These are phyloP conservation scores for Tribolium castaneum DNA, from an alignment of 1,140 invertebrate genomes.

Conservation along the genomic window DNA sequence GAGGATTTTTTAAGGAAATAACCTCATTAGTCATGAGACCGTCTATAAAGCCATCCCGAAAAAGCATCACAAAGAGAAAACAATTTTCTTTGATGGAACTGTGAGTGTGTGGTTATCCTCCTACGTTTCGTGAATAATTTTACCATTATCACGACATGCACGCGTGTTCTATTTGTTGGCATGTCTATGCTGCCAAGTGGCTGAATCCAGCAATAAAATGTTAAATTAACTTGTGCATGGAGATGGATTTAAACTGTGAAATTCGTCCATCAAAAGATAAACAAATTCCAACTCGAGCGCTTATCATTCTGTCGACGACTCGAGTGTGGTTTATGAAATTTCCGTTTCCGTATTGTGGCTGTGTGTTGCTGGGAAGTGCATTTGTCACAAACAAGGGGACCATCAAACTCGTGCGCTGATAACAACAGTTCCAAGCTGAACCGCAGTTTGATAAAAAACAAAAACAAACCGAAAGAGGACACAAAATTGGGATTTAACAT, in stretches of 20 bases:
- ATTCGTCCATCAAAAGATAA: conserved; percentile 14
- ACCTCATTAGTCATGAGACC: conserved; percentile 1
- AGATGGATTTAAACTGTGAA: not conserved
- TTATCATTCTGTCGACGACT: not conserved
- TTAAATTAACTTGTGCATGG: conserved; percentile 12
- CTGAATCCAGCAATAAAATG: conserved; percentile 18
- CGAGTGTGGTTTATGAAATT: conserved; percentile 17
- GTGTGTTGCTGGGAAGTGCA: not conserved
- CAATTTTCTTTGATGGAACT: conserved; percentile 10
- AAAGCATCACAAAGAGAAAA: not conserved
- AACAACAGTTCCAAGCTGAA: not conserved
- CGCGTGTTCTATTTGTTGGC: conserved; percentile 16
- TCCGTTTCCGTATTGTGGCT: conserved; percentile 18
- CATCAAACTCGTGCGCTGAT: not conserved
- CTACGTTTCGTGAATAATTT: conserved; percentile 15
- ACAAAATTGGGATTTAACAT: not conserved
- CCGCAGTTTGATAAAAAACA: not conserved
- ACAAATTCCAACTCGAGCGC: not conserved
- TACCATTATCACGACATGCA: conserved; percentile 17
- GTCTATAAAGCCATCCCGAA: conserved; percentile 2
- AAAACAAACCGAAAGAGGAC: not conserved
- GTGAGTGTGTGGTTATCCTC: conserved; percentile 16
- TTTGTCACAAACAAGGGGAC: conserved; percentile 21
- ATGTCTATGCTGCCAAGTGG: conserved; percentile 27
- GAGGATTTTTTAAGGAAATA: conserved; percentile 3